Evolutionary conservation across 1,140 invertebrate species (phyloP).

Genomic region (Megathymus violae): DNA sequence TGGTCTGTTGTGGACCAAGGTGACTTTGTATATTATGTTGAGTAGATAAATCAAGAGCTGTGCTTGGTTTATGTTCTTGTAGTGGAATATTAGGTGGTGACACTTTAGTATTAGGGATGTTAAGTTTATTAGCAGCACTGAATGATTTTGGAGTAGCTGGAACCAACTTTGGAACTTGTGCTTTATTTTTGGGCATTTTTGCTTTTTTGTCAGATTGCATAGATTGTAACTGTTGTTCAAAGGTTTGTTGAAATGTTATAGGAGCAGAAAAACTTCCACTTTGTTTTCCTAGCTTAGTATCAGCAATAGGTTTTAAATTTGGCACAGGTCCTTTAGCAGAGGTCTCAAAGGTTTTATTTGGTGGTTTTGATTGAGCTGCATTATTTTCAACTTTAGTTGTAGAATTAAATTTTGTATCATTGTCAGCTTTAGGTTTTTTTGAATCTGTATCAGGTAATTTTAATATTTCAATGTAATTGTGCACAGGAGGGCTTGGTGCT

Average conservation of each 20-base stretch:
- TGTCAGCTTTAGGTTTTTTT: constrained; percentile 57
- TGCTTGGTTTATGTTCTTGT: constrained; percentile 65
- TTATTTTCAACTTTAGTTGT: constrained; percentile 53
- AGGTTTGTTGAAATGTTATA: constrained; percentile 82
- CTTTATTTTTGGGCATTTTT: constrained; percentile 76
- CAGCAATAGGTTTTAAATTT: constrained; percentile 82
- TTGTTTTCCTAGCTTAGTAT: constrained; percentile 76
- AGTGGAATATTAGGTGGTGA: constrained; percentile 37
- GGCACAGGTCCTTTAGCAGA: constrained; percentile 79
- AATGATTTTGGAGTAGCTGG: constrained; percentile 73
- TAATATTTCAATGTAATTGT: constrained; percentile 85
- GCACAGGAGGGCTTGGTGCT: constrained; percentile 81
- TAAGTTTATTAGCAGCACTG: constrained; percentile 62
- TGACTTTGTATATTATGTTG: constrained; percentile 76
- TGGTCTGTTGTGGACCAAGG: constrained; percentile 74
- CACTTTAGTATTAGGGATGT: constrained; percentile 50
- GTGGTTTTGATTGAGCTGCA: constrained; percentile 46
- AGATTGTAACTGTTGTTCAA: constrained; percentile 77
- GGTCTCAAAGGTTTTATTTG: constrained; percentile 60
- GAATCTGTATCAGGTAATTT: constrained; percentile 82
- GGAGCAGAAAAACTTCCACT: constrained; percentile 64
- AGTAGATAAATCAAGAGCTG: constrained; percentile 79
- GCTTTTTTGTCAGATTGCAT: constrained; percentile 75
- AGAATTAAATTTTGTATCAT: constrained; percentile 51
- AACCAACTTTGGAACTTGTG: constrained; percentile 77